Conservation (phyloP, 1,140 invertebrate genomes). For the Drosophila grimshawi region DNA sequence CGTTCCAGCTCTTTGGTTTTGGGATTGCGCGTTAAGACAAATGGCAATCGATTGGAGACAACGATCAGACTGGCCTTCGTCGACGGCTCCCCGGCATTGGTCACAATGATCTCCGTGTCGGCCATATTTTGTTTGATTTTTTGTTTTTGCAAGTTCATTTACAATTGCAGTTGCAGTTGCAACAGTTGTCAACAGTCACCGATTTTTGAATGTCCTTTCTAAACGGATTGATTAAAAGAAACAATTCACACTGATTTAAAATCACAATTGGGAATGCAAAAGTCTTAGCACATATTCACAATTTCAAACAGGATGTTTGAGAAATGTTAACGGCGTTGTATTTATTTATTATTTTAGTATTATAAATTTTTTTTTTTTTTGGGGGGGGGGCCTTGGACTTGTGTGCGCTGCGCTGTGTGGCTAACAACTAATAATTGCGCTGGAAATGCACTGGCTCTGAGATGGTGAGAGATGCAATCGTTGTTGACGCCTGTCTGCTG, state of each 20-base stretch:
- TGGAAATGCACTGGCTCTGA: conserved; percentile 38
- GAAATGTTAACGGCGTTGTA: neutral
- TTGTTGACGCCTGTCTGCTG: conserved; percentile 28
- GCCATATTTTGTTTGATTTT: conserved; percentile 48
- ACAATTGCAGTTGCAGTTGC: neutral
- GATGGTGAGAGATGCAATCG: conserved; percentile 34
- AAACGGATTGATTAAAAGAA: conserved; percentile 11
- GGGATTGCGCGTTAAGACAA: conserved; percentile 91
- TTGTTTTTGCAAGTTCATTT: neutral
- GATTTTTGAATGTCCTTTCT: neutral
- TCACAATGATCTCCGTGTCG: conserved; percentile 83
- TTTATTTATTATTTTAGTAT: no score
- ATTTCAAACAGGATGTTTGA: conserved; percentile 5
- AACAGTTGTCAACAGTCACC: no score
- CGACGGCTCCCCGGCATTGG: conserved; percentile 69
- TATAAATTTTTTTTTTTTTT: neutral
- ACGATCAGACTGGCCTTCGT: conserved; percentile 92
- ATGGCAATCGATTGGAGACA: conserved; percentile 94
- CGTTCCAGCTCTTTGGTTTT: conserved; percentile 89
- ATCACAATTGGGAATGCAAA: conserved; percentile 9
- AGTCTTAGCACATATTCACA: conserved; percentile 7
- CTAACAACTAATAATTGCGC: conserved; percentile 46
- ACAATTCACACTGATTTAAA: conserved; percentile 8
- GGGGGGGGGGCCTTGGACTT: conserved; percentile 29
- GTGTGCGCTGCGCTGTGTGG: conserved; percentile 32